These are phyloP conservation scores for Nothoprocta pentlandii DNA, from an alignment of 2,113 vertebrate species.

Conservation along the genomic window DNA sequence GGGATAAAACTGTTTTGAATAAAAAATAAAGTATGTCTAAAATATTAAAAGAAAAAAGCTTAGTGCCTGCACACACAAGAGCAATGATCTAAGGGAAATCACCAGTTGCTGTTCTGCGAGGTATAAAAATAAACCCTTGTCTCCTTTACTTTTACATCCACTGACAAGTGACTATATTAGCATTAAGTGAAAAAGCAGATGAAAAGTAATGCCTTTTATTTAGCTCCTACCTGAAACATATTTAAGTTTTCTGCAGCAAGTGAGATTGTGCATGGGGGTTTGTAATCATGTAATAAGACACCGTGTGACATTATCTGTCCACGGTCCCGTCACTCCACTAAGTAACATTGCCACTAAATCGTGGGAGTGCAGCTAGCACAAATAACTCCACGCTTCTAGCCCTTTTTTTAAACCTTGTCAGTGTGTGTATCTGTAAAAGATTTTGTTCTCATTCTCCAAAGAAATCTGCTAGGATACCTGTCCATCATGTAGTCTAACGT, in stretches of 20 bases:
- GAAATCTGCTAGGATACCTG: slow-evolving; percentile 64
- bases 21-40: slow-evolving; percentile 71
- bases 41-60: slow-evolving; percentile 73
- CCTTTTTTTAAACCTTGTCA: slow-evolving; percentile 24
- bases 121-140: slow-evolving; percentile 79
- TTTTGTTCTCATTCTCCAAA: slow-evolving; percentile 38
- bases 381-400: slow-evolving; percentile 31
- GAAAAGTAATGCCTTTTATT: slow-evolving; percentile 77
- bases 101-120: slow-evolving; percentile 73
- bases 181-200: slow-evolving; percentile 78
- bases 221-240: slow-evolving; percentile 73
- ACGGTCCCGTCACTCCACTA: slow-evolving; percentile 54
- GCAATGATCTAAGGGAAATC: slow-evolving; percentile 76
- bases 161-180: slow-evolving; percentile 78
- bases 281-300: slow-evolving; percentile 68
- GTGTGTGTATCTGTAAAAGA: slow-evolving; percentile 21
- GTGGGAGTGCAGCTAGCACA: slow-evolving; percentile 56
- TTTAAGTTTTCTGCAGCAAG: slow-evolving; percentile 68
- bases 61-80: slow-evolving; percentile 59
- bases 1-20: slow-evolving; percentile 73
- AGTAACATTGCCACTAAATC: slow-evolving; percentile 56
- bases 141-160: slow-evolving; percentile 71
- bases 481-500: slow-evolving; percentile 37
- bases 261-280: slow-evolving; percentile 59
- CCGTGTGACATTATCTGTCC: slow-evolving; percentile 70